Base-by-base conservation (phyloP, 2,797 vertebrate species). In the Parotocinclus haroldoi region DNA sequence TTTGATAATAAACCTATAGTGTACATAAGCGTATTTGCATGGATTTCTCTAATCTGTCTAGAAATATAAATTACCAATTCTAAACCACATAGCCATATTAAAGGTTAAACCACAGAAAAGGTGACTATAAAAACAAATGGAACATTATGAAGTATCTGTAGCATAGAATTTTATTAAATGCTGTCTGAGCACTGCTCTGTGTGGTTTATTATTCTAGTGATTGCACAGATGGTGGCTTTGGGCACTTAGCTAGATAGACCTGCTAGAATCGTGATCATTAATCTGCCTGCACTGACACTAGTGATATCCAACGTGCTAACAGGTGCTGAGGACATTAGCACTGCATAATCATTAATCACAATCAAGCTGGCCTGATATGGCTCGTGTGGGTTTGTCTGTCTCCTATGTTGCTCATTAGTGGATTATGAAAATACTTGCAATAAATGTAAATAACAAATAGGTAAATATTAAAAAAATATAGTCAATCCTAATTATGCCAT, bases 401-500 rank as follows among this genome's bases (percentile, higher is more conserved):
- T n/a, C n/a, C n/a, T n/a, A 27, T 2, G 5, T 27, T 2, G 27
- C 27, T 27, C 27, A 27, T 2, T 27, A 78, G 62, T 73, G 71
- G 70, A 74, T 83, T 85, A 77, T 8, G 79, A 77, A 74, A 38
- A 27, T 27, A 27, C 27, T 27, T 27, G 5, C 5, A 27, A 27
- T 27, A 27, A 2, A 27, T 27, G 2, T 27, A 2, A 27, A 27
- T 27, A 27, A 27, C 27, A 27, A 27, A 27, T 27, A 62, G 76
- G 40, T 44, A 12, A 9, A 12, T 44, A 44, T 44, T 44, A 1
- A 44, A 12, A 66, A 67, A 67, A 74, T 78, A n/a, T n/a, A n/a
- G n/a, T n/a, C n/a, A n/a, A n/a, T n/a, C n/a, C n/a, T n/a, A n/a
- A n/a, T n/a, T n/a, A n/a, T n/a, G n/a, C n/a, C n/a, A n/a, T n/a